phyloP scores from a whole-genome alignment of 2,797 vertebrate genomes.

The Furcifer pardalis region DNA sequence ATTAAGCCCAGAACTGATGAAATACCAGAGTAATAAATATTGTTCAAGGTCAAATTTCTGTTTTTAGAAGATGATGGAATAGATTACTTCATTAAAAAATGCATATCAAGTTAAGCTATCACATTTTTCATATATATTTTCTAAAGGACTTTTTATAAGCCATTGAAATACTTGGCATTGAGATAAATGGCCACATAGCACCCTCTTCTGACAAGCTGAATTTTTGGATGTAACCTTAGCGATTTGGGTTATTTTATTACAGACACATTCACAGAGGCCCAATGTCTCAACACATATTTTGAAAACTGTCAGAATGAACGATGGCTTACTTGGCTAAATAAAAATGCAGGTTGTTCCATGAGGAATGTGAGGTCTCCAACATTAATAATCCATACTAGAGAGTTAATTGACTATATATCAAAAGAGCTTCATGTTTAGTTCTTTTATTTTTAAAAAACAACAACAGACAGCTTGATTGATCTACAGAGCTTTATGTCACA shows the following conservation, averaged over 20 bases:
- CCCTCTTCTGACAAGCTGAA: constrained; percentile 71
- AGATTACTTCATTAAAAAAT: constrained; percentile 44
- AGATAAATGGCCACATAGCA: constrained; percentile 66
- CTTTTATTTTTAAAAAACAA: constrained; percentile 34
- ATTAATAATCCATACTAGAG: constrained; percentile 10
- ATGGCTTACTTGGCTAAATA: constrained; percentile 12
- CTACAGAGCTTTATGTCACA: background rate
- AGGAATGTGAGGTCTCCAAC: background rate
- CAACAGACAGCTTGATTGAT: constrained; percentile 15
- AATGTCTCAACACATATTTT: constrained; percentile 23
- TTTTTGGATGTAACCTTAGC: constrained; percentile 59
- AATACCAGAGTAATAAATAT: background rate
- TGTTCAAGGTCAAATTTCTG: constrained; percentile 43
- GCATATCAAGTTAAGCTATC: constrained; percentile 44
- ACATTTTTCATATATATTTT: background rate
- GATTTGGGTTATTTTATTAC: constrained; percentile 13
- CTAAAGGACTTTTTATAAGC: constrained; percentile 11
- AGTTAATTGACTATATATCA: constrained; percentile 26
- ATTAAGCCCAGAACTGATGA: rapidly evolving
- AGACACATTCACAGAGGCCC: background rate
- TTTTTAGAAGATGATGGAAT: constrained; percentile 33
- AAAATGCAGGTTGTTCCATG: constrained; percentile 12
- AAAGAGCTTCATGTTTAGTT: constrained; percentile 22
- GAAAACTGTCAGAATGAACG: constrained; percentile 33
- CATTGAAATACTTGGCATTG: constrained; percentile 32